A percentile compares a stretch with the other conserved stretches of the same genome.
Evolutionary conservation across 2,888 invertebrate genomes (phyloP).

Genomic region (Lasioglossum leucozonium): DNA sequence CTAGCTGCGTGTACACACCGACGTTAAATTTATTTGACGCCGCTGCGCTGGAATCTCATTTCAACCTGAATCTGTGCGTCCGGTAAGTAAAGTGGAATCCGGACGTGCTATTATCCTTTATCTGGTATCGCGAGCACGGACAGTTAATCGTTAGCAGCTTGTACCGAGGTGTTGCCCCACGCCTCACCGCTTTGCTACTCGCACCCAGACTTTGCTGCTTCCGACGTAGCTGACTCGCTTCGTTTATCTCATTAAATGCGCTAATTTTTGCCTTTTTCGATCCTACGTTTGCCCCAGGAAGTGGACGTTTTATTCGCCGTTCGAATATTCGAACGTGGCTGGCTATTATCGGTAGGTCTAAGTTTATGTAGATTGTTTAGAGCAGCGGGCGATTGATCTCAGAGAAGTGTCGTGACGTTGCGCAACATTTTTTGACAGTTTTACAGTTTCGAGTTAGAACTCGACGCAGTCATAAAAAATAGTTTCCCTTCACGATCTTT

Average conservation of each 20-base stretch:
- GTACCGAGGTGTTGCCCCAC: slow-evolving; percentile 48
- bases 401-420: too few relatives aligned
- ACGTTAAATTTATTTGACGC: slow-evolving; percentile 49
- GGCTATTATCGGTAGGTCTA: too few relatives aligned
- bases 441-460: too few relatives aligned
- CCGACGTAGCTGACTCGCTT: not conserved
- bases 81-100: slow-evolving; percentile 63
- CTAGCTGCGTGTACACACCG: too few relatives aligned
- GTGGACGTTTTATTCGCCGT: too few relatives aligned
- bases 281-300: too few relatives aligned
- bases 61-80: slow-evolving; percentile 71
- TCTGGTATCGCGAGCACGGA: slow-evolving; percentile 66
- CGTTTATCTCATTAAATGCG: not conserved
- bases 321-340: too few relatives aligned
- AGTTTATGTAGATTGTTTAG: too few relatives aligned
- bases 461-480: too few relatives aligned
- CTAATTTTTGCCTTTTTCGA: not conserved
- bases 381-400: too few relatives aligned
- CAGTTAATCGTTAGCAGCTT: slow-evolving; percentile 71
- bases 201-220: not conserved
- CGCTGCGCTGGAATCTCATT: slow-evolving; percentile 69
- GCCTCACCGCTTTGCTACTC: slow-evolving; percentile 19
- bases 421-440: too few relatives aligned
- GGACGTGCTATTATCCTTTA: slow-evolving; percentile 62
- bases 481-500: too few relatives aligned